A percentile compares a stretch with the other conserved stretches of the same genome.
Conservation (phyloP, 1,140 invertebrate genomes). For the Thaumatotibia leucotreta region DNA sequence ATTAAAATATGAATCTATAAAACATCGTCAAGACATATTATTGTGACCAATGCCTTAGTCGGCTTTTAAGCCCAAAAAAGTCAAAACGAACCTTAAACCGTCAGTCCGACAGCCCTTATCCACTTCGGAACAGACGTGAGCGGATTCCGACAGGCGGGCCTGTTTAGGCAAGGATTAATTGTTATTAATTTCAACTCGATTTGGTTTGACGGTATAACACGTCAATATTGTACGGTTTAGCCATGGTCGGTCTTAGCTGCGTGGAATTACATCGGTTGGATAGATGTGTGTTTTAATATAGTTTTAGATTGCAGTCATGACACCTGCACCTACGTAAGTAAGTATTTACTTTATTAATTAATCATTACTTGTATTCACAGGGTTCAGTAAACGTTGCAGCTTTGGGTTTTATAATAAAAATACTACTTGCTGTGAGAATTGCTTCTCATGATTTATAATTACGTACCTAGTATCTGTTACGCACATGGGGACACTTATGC, state of each 20-base stretch:
- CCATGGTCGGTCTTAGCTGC: not conserved
- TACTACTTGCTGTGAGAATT: too few relatives aligned
- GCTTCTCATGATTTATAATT: too few relatives aligned
- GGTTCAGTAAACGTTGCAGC: too few relatives aligned
- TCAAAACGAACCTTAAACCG: not conserved
- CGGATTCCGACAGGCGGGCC: conserved; percentile 29
- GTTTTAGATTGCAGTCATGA: too few relatives aligned
- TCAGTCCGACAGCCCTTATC: conserved; percentile 25
- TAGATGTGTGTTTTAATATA: not conserved
- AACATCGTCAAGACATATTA: too few relatives aligned
- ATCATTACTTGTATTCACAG: too few relatives aligned
- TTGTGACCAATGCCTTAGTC: not conserved
- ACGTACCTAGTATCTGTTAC: too few relatives aligned
- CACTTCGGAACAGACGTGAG: conserved; percentile 45
- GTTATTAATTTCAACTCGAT: conserved; percentile 48
- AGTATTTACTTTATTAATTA: too few relatives aligned
- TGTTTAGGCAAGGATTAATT: conserved; percentile 36
- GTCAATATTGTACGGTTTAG: conserved; percentile 5
- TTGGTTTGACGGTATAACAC: conserved; percentile 24
- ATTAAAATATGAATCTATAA: too few relatives aligned
- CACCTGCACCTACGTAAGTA: too few relatives aligned
- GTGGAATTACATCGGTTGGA: not conserved
- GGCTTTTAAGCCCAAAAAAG: not conserved
- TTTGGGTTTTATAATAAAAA: too few relatives aligned
- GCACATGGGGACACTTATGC: too few relatives aligned